phyloP scores from a whole-genome alignment of 2,113 vertebrate genomes.

The Rhinolophus sinicus region DNA sequence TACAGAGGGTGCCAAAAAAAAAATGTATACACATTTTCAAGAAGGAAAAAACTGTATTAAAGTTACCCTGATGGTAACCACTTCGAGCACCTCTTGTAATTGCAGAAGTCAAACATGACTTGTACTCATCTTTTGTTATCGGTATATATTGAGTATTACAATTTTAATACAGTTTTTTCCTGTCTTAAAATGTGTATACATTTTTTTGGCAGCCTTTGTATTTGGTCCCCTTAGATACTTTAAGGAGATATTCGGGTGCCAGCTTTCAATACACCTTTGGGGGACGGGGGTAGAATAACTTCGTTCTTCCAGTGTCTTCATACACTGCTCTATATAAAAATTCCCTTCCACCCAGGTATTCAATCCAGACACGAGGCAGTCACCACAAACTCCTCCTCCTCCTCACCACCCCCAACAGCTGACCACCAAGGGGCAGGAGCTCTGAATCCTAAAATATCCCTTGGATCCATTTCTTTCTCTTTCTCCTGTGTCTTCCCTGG shows the following conservation, averaged over 20 bases:
- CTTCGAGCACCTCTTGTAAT: too few species aligned
- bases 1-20: too few species aligned
- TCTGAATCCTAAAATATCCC: neutral
- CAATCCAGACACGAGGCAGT: neutral
- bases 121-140: too few species aligned
- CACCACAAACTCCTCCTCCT: neutral
- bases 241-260: neutral
- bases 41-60: too few species aligned
- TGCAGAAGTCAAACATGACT: too few species aligned
- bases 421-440: neutral
- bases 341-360: neutral
- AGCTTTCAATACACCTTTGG: neutral
- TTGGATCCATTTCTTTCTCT: neutral
- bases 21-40: too few species aligned
- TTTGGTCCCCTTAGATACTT: neutral
- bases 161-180: too few species aligned
- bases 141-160: too few species aligned
- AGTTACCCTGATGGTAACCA: too few species aligned
- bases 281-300: neutral
- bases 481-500: neutral
- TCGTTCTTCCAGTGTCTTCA: neutral
- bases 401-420: neutral
- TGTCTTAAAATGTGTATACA: too few species aligned
- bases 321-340: neutral
- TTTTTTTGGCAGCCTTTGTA: neutral